Evolutionary conservation across 2,113 vertebrate genomes (phyloP), one percentile per base, ranked within the genome.

Genomic region (Chrysemys picta): DNA sequence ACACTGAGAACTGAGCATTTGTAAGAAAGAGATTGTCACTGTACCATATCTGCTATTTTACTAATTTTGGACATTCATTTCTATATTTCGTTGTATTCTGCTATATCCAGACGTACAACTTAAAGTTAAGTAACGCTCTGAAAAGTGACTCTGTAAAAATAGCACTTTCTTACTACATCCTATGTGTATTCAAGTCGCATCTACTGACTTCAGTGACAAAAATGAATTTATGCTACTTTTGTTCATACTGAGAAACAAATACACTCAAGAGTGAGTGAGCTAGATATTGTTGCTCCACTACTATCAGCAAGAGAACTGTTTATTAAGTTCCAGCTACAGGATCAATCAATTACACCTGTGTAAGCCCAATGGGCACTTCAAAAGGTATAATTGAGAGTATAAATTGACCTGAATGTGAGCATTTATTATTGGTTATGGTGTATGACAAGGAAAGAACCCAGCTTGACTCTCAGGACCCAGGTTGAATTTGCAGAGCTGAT

Each of bases 271-370:
- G 31, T n/a, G 31, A n/a, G 31, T 65, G 62, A 65, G 35, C 14
- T 65, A 35, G 31, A 65, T 65, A n/a, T 65, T n/a, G 29, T 65
- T n/a, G 31, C 31, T n/a, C 62, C 62, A n/a, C 31, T 65, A n/a
- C 14, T 17, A 65, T 35, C 62, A 65, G 11, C 31, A 35, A 62
- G 12, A 35, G 59, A 31, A 62, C 14, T 62, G 59, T 62, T 62
- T 62, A 62, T 59, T 59, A 59, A 65, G 59, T 65, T 65, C 62
- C 62, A 69, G 35, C 31, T 69, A n/a, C 35, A 69, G 1, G 10
- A 2, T 1, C 3, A 8, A 10, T 5, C 69, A 38, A 31, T 0
- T 84, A 45, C 62, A 16, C 62, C 31, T n/a, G 62, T n/a, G 31
- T 65, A 65, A 31, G 59, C 6, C 59, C 59, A 31, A 31, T 6